Conservation (phyloP, 53 echinoderm and acorn worm species). For the Paracentrotus lividus region DNA sequence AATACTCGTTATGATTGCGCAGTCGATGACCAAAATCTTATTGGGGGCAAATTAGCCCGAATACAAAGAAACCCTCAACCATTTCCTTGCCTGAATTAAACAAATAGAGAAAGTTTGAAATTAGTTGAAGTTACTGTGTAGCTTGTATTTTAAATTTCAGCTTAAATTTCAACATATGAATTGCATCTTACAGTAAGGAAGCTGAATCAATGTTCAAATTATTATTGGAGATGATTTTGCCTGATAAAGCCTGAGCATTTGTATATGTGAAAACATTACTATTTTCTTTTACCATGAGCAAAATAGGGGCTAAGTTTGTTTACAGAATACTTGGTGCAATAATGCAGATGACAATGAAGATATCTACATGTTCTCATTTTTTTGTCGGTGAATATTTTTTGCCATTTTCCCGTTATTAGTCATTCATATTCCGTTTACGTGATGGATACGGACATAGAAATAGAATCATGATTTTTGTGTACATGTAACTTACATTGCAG, state of each 20-base stretch:
- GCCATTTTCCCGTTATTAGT: neutral
- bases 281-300: neutral
- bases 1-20: no score
- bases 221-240: neutral
- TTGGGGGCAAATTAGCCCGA: no score
- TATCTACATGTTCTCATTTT: neutral
- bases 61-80: no score
- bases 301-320: neutral
- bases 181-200: no score
- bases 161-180: no score
- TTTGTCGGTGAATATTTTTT: neutral
- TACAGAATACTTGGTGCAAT: slow-evolving; percentile 39
- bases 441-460: neutral
- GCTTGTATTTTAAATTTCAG: no score
- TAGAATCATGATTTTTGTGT: slow-evolving; percentile 1
- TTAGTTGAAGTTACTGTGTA: no score
- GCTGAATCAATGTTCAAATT: no score
- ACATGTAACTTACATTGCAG: slow-evolving; percentile 32
- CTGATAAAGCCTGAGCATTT: neutral
- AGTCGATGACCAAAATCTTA: no score
- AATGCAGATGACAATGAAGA: slow-evolving; percentile 34
- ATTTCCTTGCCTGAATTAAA: no score
- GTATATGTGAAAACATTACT: neutral
- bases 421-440: neutral
- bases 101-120: no score